phyloP scores from a whole-genome alignment of 1,140 invertebrate genomes.

The Drosophila nigromelanica region DNA sequence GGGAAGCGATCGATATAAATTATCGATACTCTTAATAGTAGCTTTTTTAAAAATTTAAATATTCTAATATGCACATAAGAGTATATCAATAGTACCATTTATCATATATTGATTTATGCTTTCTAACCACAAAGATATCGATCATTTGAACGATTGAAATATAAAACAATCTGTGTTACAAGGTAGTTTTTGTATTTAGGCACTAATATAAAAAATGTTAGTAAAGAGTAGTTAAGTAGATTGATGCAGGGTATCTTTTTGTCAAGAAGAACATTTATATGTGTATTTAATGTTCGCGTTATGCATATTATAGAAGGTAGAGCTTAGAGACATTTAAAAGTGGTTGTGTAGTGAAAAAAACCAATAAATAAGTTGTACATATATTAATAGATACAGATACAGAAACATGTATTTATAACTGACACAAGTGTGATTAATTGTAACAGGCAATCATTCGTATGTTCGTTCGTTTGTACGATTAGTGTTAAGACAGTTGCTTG shows the following conservation, averaged over 20 bases:
- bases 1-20: background rate
- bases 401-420: constrained; percentile 73
- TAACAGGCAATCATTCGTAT: constrained; percentile 66
- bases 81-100: too few species aligned
- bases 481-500: constrained; percentile 54
- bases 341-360: constrained; percentile 31
- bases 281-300: background rate
- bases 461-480: constrained; percentile 44
- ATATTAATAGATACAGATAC: constrained; percentile 61
- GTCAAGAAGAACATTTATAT: background rate
- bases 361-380: constrained; percentile 62
- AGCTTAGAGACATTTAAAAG: background rate
- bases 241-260: background rate
- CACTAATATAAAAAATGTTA: constrained; percentile 5
- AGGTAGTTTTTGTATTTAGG: background rate
- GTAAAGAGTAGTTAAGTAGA: background rate
- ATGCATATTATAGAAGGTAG: background rate
- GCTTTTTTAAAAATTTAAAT: too few species aligned
- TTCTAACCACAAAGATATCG: background rate
- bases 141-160: background rate
- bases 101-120: background rate
- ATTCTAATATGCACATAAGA: too few species aligned
- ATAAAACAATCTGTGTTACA: background rate
- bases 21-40: background rate
- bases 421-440: constrained; percentile 73